Evolutionary conservation across 1,140 invertebrate genomes (phyloP).

Genomic region (Macrobrachium nipponense): DNA sequence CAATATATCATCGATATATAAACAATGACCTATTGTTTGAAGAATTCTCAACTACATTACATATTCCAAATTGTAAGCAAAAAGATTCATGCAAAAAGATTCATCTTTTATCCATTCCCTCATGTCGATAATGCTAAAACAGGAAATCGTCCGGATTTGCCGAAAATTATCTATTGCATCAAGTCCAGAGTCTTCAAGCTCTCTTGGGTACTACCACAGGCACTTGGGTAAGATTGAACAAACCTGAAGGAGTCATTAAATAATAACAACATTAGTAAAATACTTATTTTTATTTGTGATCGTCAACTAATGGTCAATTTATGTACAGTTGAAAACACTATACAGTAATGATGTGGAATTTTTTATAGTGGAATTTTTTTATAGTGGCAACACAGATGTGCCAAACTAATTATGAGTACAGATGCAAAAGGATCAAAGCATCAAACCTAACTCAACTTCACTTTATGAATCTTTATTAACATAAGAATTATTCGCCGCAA

Average conservation of each 20-base stretch:
- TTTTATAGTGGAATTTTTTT: no score
- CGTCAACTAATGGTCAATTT: no score
- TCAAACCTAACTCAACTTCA: neutral
- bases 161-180: constrained; percentile 84
- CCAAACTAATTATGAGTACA: constrained; percentile 2
- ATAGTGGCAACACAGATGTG: neutral
- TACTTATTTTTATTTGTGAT: neutral
- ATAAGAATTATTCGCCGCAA: constrained; percentile 92
- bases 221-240: constrained; percentile 88
- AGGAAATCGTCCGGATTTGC: constrained; percentile 93
- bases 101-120: constrained; percentile 81
- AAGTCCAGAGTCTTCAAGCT: constrained; percentile 92
- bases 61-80: constrained; percentile 35
- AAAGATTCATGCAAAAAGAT: no score
- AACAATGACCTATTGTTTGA: no score
- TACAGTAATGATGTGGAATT: constrained; percentile 1
- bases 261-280: neutral
- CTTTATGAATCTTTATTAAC: constrained; percentile 88
- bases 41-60: neutral
- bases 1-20: no score
- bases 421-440: constrained; percentile 13
- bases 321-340: neutral
- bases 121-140: constrained; percentile 93
- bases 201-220: constrained; percentile 90
- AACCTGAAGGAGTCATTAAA: constrained; percentile 71